phyloP scores from a whole-genome alignment of 2,113 vertebrate genomes.

The Peromyscus leucopus region DNA sequence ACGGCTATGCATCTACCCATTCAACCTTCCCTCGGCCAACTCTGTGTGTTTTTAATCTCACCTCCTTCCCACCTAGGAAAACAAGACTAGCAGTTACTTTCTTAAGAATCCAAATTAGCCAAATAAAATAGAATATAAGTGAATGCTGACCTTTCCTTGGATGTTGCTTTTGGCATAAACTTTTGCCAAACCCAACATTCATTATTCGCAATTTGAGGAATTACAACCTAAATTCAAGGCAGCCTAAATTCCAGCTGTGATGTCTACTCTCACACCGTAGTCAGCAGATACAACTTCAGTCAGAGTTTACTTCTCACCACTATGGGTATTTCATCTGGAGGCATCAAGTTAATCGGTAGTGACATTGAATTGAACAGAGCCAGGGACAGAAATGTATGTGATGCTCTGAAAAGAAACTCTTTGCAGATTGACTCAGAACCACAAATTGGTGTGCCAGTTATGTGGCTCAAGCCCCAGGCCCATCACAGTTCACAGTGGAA shows the following conservation, averaged over 20 bases:
- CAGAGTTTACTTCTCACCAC: constrained; percentile 2
- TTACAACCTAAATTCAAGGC: background rate
- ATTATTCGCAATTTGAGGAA: background rate
- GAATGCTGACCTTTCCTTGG: background rate
- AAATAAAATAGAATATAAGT: background rate
- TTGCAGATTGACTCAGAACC: background rate
- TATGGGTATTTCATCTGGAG: background rate
- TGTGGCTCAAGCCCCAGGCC: background rate
- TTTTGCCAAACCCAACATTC: background rate
- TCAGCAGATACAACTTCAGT: background rate
- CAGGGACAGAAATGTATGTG: background rate
- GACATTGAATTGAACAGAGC: background rate
- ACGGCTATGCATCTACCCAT: background rate
- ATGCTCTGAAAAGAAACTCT: constrained; percentile 10
- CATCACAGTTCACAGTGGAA: background rate
- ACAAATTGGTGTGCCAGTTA: background rate
- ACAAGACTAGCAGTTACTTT: background rate
- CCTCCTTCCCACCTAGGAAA: background rate
- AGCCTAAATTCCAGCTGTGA: background rate
- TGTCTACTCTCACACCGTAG: background rate
- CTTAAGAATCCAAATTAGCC: background rate
- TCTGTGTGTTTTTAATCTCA: background rate
- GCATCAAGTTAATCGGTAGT: background rate
- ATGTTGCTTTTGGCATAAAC: background rate
- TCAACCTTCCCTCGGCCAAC: background rate